Evolutionary conservation across 92 coral and sea anemone genomes (phyloP), one percentile per base, ranked within the genome.

Genomic region (Muricea muricata): DNA sequence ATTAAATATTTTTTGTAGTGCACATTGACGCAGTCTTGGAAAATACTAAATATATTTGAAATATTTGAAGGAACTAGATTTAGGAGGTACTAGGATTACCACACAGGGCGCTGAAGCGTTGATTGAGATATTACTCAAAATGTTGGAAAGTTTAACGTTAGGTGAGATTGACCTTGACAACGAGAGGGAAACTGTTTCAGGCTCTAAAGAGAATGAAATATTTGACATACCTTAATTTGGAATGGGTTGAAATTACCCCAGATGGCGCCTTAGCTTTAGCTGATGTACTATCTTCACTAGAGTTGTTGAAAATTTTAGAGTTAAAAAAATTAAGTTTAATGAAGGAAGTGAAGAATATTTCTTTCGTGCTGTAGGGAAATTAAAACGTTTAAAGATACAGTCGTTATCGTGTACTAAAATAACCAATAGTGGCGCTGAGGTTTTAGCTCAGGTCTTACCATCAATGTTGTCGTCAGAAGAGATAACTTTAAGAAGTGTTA

Each of bases 361-460:
- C 6, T 39, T 39, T 39, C 6, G 5, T 39, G 45, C 45, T 4
- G 45, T 39, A 39, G 45, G 45, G 11, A 39, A 39, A 39, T 39
- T 39, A 39, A 39, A 11, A 39, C 11, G 11, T 39, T 39, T 39
- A 39, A 39, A 39, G 45, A 11, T 4, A 39, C 45, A 4, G 5
- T 4, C 5, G 5, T 39, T 66, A 30, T 18, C 4, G 10, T 1
- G 13, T 0, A 34, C 3, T 30, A 1, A 0, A 1, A 6, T 26
- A 23, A 26, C 12, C n/a, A 23, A 20, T 9, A 66, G 40, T 66
- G 73, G 76, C 31, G 42, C 73, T 3, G 73, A 13, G 32, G 73
- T 42, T 66, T 28, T 66, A 31, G 73, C 32, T 66, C 8, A 41
- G 20, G 73, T 66, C 18, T 66, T 66, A 66, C 73, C 73, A 66